Evolutionary conservation across 2,888 invertebrate genomes (phyloP), one percentile per base, ranked within the genome.

Genomic region (Gymnosoma rotundatum): DNA sequence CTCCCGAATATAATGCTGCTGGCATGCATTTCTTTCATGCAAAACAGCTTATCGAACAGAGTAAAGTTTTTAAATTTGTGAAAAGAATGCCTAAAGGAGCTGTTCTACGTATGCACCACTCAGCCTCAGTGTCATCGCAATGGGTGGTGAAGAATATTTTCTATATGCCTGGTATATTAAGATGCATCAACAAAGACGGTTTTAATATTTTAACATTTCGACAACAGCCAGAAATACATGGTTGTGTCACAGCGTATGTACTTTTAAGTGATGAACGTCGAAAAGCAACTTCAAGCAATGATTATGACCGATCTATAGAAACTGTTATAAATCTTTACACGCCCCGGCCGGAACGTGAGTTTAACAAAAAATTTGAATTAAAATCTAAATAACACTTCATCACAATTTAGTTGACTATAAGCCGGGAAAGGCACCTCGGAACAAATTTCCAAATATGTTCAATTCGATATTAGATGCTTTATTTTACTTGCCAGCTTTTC

Each of bases 261-360:
- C 69, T 70, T 0, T 89, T 92, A 2, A 86, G 86, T 25, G 90
- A 91, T 1, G 90, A 91, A 92, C 72, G 94, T 89, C 16, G 90
- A 92, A 90, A 88, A 80, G 80, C 93, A 0, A 83, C 87, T 1
- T 93, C 93, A 69, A 89, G 92, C 0, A 87, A 88, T 0, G 81
- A 90, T 12, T 94, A 95, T 76, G 94, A 96, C 88, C 88, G 88
- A 0, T 90, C 93, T 48, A 91, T 96, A 63, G 93, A 93, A 60
- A 91, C 92, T n/a, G 91, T 93, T 32, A 92, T 96, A 69, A 94
- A 95, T 9, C 91, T 96, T 80, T 93, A 93, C 16, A 93, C 93
- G 0, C 91, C 93, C 0, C 88, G 94, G 79, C 93, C 93, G 1
- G 93, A 93, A 69, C 52, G 92, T 92, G 83, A 89, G 88, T 48